A percentile compares a stretch with the other conserved stretches of the same genome.
Conservation (phyloP, 2,113 vertebrate genomes). For the Mus spicilegus region DNA sequence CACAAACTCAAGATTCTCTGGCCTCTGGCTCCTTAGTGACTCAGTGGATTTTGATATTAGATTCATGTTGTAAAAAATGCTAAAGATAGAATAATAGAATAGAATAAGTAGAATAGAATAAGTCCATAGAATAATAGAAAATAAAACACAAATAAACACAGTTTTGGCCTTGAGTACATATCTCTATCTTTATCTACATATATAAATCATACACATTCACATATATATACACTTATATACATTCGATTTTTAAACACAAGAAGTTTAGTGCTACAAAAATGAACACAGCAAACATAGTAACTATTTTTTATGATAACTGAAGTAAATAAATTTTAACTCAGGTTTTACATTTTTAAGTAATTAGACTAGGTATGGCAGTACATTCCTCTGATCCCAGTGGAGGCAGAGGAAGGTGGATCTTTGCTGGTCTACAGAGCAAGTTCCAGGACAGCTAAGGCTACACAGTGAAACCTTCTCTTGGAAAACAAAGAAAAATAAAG, state of each 20-base stretch:
- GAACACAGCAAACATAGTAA: neutral
- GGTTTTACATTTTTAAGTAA: conserved; percentile 35
- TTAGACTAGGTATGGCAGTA: neutral
- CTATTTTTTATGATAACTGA: conserved; percentile 27
- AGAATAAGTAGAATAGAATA: no score
- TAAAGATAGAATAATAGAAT: no score
- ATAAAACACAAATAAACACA: neutral
- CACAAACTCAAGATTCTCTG: neutral
- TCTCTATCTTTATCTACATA: neutral
- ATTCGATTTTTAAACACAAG: conserved; percentile 22
- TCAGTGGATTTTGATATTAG: neutral
- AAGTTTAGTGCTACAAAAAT: conserved; percentile 12
- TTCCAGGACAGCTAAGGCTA: neutral
- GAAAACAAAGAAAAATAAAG: neutral
- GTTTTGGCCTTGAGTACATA: neutral
- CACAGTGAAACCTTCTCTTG: neutral
- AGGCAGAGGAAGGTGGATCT: no score
- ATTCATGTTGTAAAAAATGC: conserved; percentile 26
- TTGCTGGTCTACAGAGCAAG: neutral
- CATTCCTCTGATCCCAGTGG: neutral
- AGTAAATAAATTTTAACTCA: conserved; percentile 35
- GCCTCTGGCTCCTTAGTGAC: neutral
- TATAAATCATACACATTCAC: neutral
- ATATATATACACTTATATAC: neutral
- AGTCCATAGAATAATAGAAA: neutral